Evolutionary conservation across 2,113 vertebrate genomes (phyloP).

Genomic region (Rhagologus leucostigma): DNA sequence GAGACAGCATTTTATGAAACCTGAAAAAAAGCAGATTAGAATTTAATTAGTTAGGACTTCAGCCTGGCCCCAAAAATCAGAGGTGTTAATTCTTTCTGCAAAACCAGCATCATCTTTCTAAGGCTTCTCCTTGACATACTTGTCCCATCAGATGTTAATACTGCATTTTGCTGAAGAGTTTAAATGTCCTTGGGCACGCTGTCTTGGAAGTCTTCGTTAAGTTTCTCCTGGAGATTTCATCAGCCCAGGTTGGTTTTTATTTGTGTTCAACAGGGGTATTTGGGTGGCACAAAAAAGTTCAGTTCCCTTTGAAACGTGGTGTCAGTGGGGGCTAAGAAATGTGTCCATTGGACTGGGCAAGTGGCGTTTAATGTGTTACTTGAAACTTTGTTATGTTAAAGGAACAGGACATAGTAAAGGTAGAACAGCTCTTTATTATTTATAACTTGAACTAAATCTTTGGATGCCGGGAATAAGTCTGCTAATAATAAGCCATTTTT

Average conservation of each 20-base stretch:
- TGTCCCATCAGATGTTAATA: not conserved
- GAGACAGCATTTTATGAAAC: slow-evolving; percentile 22
- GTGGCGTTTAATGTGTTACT: not conserved
- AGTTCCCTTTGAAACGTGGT: not conserved
- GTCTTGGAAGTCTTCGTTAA: not conserved
- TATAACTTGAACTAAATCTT: not conserved
- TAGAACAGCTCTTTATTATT: not conserved
- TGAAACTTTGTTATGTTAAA: not conserved
- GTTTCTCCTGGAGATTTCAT: not conserved
- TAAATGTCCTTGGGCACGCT: not conserved
- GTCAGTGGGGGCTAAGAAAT: not conserved
- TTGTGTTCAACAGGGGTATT: not conserved
- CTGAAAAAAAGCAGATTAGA: not conserved
- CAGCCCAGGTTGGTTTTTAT: not conserved
- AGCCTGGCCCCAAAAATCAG: not conserved
- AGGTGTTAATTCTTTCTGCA: not conserved
- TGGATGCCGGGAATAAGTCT: not conserved
- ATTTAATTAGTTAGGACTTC: slow-evolving; percentile 11
- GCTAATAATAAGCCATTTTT: not conserved
- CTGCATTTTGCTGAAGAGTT: not conserved
- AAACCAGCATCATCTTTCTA: not conserved
- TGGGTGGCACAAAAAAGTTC: not conserved
- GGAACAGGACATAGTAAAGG: not conserved
- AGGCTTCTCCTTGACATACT: not conserved
- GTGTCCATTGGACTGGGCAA: not conserved